A percentile compares a stretch with the other conserved stretches of the same genome.
phyloP scores from a whole-genome alignment of 2,797 vertebrate genomes.

The Hipposideros larvatus region DNA sequence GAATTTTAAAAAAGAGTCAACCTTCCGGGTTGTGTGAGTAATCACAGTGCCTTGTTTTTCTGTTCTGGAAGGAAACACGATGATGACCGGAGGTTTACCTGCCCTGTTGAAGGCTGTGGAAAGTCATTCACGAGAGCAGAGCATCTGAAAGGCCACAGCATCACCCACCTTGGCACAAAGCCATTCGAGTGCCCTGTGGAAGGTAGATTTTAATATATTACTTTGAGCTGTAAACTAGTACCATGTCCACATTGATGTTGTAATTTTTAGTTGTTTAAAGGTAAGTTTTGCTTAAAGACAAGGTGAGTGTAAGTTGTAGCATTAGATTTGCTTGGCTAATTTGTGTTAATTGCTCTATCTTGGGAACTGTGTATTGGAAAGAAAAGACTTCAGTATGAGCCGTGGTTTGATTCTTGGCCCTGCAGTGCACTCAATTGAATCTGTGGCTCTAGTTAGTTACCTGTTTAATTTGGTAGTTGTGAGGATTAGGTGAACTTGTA shows the following conservation, averaged over 20 bases:
- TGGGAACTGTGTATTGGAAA: not conserved
- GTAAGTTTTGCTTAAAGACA: constrained; percentile 11
- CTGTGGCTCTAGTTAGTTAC: not conserved
- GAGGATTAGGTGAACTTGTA: not conserved
- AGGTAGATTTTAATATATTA: constrained; percentile 88
- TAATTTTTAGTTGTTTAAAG: not conserved
- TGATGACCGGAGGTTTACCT: constrained; percentile 96
- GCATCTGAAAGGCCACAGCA: constrained; percentile 98
- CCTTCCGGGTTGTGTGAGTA: not conserved
- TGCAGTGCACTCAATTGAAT: not conserved
- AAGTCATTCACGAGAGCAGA: constrained; percentile 99
- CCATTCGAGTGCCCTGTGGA: constrained; percentile 97
- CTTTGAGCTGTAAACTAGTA: not conserved
- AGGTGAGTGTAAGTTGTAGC: not conserved
- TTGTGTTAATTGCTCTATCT: not conserved
- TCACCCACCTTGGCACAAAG: constrained; percentile 98
- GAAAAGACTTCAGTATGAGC: not conserved
- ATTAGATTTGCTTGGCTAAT: not conserved
- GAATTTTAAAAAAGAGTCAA: not conserved
- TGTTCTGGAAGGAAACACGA: constrained; percentile 94
- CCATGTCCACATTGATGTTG: not conserved
- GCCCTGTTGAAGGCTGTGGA: constrained; percentile 97
- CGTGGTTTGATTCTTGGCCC: not conserved
- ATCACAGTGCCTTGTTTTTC: not conserved
- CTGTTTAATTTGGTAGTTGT: not conserved